Evolutionary conservation across 2,888 invertebrate species (phyloP), one percentile per base, ranked within the genome.

Genomic region (Adelphocoris suturalis): DNA sequence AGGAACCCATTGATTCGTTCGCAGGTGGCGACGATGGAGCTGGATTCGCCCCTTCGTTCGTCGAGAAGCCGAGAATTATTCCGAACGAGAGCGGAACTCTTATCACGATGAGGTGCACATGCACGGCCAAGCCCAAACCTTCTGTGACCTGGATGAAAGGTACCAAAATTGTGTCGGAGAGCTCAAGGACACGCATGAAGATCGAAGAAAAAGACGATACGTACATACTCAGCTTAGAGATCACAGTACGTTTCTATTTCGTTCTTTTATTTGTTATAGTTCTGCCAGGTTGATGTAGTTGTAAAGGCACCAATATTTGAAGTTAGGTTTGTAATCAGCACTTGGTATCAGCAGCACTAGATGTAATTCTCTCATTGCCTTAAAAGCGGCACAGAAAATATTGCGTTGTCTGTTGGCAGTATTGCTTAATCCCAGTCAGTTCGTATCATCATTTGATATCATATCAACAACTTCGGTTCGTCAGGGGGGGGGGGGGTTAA

Each of bases 41-140:
- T 93, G 98, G 98, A 93, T 97, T 97, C 94, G 97, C 98, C 92
- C 99, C 99, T 92, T 97, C 98, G 91, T 99, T 99, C 94, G 96
- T 98, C 93, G 99, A 99, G 94, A 99, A 99, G 95, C 99, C 99
- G 92, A 96, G 97, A 94, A 99, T 99, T 94, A 98, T 99, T 95
- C 99, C 99, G 93, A 98, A 99, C 94, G 98, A 98, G 94, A 97
- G 97, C 93, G 99, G 99, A 92, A 98, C 99, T 92, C 96, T 99
- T 93, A 98, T 99, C 93, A 97, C 98, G 91, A 98, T 99, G 97
- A 97, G 98, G 94, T 99, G 99, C 94, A 97, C 97, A 93, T 98
- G 98, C 94, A 97, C 97, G 94, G 98, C 99, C 80, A 97, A 97
- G 94, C 98, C 99, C 92, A 98, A 97, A 94, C 99, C 99, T 81